Conservation (phyloP, 1,140 invertebrate species). For the Pseudomyrmex gracilis region DNA sequence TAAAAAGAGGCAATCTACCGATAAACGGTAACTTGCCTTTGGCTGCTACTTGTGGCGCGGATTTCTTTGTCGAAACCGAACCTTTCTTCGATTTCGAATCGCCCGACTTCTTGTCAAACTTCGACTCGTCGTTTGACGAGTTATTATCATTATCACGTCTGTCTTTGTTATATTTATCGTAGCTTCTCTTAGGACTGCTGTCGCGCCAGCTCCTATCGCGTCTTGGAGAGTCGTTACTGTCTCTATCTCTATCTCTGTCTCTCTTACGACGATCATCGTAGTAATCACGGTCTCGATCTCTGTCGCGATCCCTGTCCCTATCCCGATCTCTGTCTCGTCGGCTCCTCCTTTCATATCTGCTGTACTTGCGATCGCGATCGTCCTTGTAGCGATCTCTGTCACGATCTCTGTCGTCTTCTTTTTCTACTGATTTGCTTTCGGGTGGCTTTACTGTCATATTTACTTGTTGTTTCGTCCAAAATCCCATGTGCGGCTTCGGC, state of each 20-base stretch:
- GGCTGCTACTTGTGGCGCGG: slow-evolving; percentile 55
- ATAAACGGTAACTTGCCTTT: slow-evolving; percentile 90
- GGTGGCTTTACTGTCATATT: slow-evolving; percentile 82
- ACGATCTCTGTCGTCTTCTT: slow-evolving; percentile 72
- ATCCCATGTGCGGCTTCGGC: slow-evolving; percentile 85
- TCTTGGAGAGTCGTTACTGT: slow-evolving; percentile 80
- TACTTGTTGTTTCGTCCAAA: slow-evolving; percentile 85
- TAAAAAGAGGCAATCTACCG: slow-evolving; percentile 89
- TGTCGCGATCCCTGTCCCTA: slow-evolving; percentile 76
- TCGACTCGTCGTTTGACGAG: slow-evolving; percentile 82
- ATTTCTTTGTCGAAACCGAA: slow-evolving; percentile 72
- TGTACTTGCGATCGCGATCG: slow-evolving; percentile 80
- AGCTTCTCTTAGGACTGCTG: slow-evolving; percentile 81
- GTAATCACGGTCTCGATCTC: slow-evolving; percentile 79
- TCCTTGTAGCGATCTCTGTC: slow-evolving; percentile 79
- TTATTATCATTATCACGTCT: slow-evolving; percentile 76
- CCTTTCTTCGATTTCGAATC: slow-evolving; percentile 80
- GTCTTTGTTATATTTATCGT: slow-evolving; percentile 82
- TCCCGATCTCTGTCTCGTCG: slow-evolving; percentile 80
- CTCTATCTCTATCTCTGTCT: slow-evolving; percentile 78
- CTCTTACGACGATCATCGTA: slow-evolving; percentile 82
- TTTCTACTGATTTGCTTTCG: slow-evolving; percentile 74
- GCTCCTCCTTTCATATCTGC: slow-evolving; percentile 81
- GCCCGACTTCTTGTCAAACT: slow-evolving; percentile 84
- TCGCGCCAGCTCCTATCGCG: slow-evolving; percentile 81